Conservation (phyloP, 2,888 invertebrate species). For the Chrysolina oricalcia region DNA sequence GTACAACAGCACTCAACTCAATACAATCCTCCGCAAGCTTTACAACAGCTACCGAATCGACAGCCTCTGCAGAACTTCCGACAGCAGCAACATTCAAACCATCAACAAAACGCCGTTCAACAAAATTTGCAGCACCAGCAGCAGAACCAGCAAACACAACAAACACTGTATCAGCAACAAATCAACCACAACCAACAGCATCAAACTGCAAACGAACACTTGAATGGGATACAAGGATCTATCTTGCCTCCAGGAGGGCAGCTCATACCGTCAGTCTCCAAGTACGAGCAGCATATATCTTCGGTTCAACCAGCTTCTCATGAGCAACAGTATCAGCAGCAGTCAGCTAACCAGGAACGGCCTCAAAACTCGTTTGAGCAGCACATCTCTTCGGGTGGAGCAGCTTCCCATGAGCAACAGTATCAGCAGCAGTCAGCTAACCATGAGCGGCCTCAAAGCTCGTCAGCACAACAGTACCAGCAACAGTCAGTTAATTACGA, state of each 20-base stretch:
- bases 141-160: constrained; percentile 5
- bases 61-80: constrained; percentile 61
- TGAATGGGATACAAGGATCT: constrained; percentile 62
- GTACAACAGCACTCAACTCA: constrained; percentile 5
- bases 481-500: constrained; percentile 26
- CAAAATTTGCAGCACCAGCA: constrained; percentile 36
- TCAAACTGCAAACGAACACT: constrained; percentile 53
- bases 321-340: constrained; percentile 40
- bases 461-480: constrained; percentile 81
- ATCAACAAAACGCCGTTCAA: constrained; percentile 55
- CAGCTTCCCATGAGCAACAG: constrained; percentile 49
- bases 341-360: not conserved
- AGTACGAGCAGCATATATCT: constrained; percentile 85
- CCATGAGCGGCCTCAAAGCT: constrained; percentile 59
- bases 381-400: constrained; percentile 78
- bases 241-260: constrained; percentile 81
- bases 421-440: constrained; percentile 29
- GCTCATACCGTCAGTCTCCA: constrained; percentile 84
- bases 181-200: constrained; percentile 54
- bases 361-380: constrained; percentile 79
- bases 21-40: constrained; percentile 20
- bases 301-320: constrained; percentile 68
- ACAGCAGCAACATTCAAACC: constrained; percentile 58
- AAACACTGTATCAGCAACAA: constrained; percentile 52
- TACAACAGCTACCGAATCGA: constrained; percentile 33